Conservation (phyloP, 2,888 invertebrate genomes). For the Aproaerema taeniolella region DNA sequence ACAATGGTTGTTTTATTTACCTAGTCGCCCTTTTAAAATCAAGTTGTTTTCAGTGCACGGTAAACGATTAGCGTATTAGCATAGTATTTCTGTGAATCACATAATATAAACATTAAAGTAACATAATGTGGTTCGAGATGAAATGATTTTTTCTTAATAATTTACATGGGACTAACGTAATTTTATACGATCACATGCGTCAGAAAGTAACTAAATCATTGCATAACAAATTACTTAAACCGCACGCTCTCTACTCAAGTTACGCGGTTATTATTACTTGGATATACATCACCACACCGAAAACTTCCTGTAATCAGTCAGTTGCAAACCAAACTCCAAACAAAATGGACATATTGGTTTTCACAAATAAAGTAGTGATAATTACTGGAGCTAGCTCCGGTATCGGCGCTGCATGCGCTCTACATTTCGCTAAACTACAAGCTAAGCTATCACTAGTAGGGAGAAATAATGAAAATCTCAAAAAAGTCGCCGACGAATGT, state of each 20-base stretch:
- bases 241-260: not conserved
- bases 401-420: constrained; percentile 52
- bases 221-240: not conserved
- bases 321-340: no score
- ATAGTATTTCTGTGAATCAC: no score
- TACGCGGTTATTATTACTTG: constrained; percentile 3
- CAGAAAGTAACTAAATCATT: no score
- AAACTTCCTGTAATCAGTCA: constrained; percentile 19
- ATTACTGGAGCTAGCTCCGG: constrained; percentile 62
- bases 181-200: no score
- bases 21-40: no score
- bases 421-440: constrained; percentile 43
- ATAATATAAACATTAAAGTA: no score
- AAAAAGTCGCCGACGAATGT: constrained; percentile 40
- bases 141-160: no score
- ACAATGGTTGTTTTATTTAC: constrained; percentile 26
- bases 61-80: no score
- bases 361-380: constrained; percentile 52
- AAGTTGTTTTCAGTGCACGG: no score
- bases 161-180: no score
- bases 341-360: no score
- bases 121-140: no score
- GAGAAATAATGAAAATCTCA: constrained; percentile 46
- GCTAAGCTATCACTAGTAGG: constrained; percentile 48
- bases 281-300: not conserved